Percentiles rank a stretch among this genome's conserved stretches.
These are phyloP conservation scores for Chromis chromis DNA, from an alignment of 2,797 vertebrate species.

Conservation along the genomic window DNA sequence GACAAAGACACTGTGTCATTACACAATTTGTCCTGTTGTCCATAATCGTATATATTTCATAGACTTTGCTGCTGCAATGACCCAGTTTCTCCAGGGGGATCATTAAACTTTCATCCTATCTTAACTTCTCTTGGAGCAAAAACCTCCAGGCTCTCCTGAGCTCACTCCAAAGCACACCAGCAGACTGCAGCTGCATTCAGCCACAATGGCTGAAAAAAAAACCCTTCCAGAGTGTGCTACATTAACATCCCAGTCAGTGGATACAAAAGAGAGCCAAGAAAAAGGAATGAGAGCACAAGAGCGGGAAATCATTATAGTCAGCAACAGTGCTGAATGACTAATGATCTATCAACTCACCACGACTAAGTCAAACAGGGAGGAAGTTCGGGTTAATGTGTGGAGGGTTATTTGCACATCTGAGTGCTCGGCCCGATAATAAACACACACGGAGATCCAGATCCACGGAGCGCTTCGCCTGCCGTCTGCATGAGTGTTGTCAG, in stretches of 20 bases:
- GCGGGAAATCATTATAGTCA: slow-evolving; percentile 46
- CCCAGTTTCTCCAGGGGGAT: slow-evolving; percentile 67
- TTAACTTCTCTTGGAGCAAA: slow-evolving; percentile 62
- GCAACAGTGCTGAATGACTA: slow-evolving; percentile 59
- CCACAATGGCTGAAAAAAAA: slow-evolving; percentile 31
- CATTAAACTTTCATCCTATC: slow-evolving; percentile 72
- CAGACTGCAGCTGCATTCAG: slow-evolving; percentile 19
- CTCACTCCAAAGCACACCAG: slow-evolving; percentile 38
- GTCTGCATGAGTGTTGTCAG: slow-evolving; percentile 64
- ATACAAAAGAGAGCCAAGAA: slow-evolving; percentile 44
- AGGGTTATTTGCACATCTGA: slow-evolving; percentile 65
- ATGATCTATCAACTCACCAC: slow-evolving; percentile 58
- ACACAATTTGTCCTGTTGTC: slow-evolving; percentile 47
- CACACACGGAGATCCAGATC: slow-evolving; percentile 37
- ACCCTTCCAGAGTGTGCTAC: slow-evolving; percentile 23
- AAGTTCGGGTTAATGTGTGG: slow-evolving; percentile 54
- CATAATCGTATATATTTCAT: slow-evolving; percentile 46
- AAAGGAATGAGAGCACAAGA: slow-evolving; percentile 8
- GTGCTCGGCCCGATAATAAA: slow-evolving; percentile 48
- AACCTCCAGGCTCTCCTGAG: slow-evolving; percentile 61
- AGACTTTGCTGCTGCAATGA: slow-evolving; percentile 53
- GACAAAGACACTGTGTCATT: slow-evolving; percentile 19
- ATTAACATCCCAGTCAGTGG: slow-evolving; percentile 49
- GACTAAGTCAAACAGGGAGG: slow-evolving; percentile 60
- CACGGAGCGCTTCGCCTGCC: slow-evolving; percentile 28